phyloP scores from a whole-genome alignment of 2,888 invertebrate species.

The Mythimna impura region DNA sequence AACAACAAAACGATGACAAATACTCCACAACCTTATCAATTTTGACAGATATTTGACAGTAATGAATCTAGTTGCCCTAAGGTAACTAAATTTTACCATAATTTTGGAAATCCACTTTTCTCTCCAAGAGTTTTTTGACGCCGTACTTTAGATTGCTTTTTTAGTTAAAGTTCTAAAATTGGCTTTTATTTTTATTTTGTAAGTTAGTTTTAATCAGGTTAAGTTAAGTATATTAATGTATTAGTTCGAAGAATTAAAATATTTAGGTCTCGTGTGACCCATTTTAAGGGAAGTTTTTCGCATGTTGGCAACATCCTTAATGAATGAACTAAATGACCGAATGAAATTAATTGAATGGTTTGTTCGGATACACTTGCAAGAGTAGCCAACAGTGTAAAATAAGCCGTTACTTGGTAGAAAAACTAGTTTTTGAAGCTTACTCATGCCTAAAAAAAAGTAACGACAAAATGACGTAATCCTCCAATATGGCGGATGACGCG shows the following conservation, averaged over 20 bases:
- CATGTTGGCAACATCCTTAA: neutral
- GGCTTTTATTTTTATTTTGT: no score
- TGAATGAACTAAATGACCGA: slow-evolving; percentile 34
- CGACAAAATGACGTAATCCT: slow-evolving; percentile 85
- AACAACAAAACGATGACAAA: slow-evolving; percentile 57
- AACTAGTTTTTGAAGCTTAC: slow-evolving; percentile 60
- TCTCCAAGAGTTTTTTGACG: neutral
- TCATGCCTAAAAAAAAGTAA: slow-evolving; percentile 60
- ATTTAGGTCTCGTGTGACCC: neutral
- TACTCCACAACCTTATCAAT: slow-evolving; percentile 40
- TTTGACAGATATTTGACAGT: slow-evolving; percentile 37
- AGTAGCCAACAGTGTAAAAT: slow-evolving; percentile 33
- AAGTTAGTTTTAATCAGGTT: no score
- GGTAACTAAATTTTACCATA: neutral
- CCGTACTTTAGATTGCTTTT: no score
- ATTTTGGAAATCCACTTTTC: neutral
- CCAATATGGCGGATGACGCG: slow-evolving; percentile 90
- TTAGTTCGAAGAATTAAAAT: no score
- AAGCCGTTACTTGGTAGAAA: slow-evolving; percentile 50
- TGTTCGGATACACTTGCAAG: slow-evolving; percentile 60
- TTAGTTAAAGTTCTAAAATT: no score
- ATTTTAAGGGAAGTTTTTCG: neutral
- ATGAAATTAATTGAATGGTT: slow-evolving; percentile 18
- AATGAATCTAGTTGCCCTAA: slow-evolving; percentile 1
- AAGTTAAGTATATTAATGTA: no score